phyloP scores from a whole-genome alignment of 2,888 invertebrate genomes.

The Cyclophora punctaria region DNA sequence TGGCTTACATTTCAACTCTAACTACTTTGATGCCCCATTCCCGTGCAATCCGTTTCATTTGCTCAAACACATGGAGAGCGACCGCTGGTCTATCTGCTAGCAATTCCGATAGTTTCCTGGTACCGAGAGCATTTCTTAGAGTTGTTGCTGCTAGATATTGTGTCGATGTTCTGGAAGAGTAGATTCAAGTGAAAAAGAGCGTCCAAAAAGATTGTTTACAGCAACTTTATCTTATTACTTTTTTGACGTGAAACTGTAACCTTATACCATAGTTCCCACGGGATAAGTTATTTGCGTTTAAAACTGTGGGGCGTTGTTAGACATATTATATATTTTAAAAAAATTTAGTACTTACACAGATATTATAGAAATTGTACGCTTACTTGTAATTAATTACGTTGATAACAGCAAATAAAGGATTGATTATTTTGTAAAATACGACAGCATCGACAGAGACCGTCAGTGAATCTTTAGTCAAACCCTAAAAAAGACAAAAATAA shows the following conservation, averaged over 20 bases:
- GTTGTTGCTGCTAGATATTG: constrained; percentile 85
- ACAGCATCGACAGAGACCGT: constrained; percentile 93
- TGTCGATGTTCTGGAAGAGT: constrained; percentile 78
- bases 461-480: constrained; percentile 81
- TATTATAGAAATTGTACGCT: constrained; percentile 2
- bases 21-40: constrained; percentile 92
- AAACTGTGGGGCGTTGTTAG: no score
- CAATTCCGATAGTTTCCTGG: constrained; percentile 88
- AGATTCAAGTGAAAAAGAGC: no score
- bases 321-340: no score
- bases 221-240: no score
- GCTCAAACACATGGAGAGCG: constrained; percentile 84
- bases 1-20: constrained; percentile 89
- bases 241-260: no score
- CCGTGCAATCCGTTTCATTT: constrained; percentile 84
- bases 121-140: constrained; percentile 89
- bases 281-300: no score
- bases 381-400: constrained; percentile 31
- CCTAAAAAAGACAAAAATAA: constrained; percentile 24
- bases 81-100: constrained; percentile 89
- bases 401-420: no score
- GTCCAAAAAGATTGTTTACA: no score
- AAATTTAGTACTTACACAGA: not conserved
- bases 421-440: constrained; percentile 80
- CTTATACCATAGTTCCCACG: no score